A percentile compares a stretch with the other conserved stretches of the same genome.
These are phyloP conservation scores for Enteromius radiatus DNA, from an alignment of 2,797 vertebrate species.

Conservation along the genomic window DNA sequence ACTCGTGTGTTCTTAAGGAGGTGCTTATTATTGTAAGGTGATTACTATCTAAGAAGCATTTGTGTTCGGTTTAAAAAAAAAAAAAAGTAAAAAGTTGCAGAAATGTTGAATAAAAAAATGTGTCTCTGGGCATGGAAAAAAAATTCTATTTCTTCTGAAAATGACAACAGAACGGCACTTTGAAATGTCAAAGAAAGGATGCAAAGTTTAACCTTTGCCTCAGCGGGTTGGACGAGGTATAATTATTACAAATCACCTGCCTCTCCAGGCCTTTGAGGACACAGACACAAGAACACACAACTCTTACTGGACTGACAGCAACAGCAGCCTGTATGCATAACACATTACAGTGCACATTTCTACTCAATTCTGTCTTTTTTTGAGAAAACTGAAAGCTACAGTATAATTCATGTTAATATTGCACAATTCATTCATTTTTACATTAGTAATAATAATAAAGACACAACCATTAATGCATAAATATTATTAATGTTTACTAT, in stretches of 20 bases:
- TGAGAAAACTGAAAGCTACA: neutral
- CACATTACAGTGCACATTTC: neutral
- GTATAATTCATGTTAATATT: neutral
- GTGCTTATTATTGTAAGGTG: constrained; percentile 54
- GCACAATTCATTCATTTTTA: neutral
- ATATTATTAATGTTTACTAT: neutral
- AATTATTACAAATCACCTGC: constrained; percentile 54
- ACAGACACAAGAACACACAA: constrained; percentile 4
- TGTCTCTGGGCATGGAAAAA: constrained; percentile 62
- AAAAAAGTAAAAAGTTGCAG: neutral
- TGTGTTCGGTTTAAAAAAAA: constrained; percentile 49
- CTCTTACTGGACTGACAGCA: neutral
- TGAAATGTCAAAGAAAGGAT: constrained; percentile 69
- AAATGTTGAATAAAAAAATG: constrained; percentile 53
- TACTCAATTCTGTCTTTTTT: neutral
- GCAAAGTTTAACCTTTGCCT: constrained; percentile 63
- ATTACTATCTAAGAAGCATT: constrained; percentile 70
- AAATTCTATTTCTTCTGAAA: constrained; percentile 60
- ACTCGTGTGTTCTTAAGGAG: constrained; percentile 1
- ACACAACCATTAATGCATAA: neutral
- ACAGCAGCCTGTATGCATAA: neutral
- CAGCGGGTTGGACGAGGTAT: constrained; percentile 41
- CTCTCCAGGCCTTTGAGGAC: constrained; percentile 21
- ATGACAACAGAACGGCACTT: constrained; percentile 62
- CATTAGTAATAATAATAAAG: constrained; percentile 3